Evolutionary conservation across 2,888 invertebrate species (phyloP).

Genomic region (Geotrupes spiniger): DNA sequence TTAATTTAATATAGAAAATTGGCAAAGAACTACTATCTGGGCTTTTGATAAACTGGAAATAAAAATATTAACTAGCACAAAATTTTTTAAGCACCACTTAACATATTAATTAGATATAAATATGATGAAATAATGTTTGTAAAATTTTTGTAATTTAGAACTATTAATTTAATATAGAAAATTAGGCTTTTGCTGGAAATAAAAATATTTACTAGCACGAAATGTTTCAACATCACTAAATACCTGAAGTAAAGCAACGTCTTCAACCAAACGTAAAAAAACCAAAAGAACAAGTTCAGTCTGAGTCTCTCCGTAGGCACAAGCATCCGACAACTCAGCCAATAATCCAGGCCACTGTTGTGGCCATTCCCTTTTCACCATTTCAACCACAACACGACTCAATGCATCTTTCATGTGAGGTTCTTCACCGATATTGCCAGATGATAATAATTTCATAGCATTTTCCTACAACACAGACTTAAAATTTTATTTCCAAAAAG

Average conservation of each 20-base stretch:
- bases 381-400: constrained; percentile 91
- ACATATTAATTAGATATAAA: too few species aligned
- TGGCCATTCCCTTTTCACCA: constrained; percentile 97
- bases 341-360: constrained; percentile 92
- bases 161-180: not conserved
- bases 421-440: constrained; percentile 73
- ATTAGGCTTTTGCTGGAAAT: not conserved
- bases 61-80: too few species aligned
- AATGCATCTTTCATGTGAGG: constrained; percentile 81
- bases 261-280: constrained; percentile 87
- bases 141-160: not conserved
- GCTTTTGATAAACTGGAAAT: too few species aligned
- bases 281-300: constrained; percentile 88
- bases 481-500: constrained; percentile 2
- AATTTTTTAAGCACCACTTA: too few species aligned
- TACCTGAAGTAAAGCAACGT: constrained; percentile 87
- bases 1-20: not conserved
- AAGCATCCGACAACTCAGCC: constrained; percentile 78
- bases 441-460: constrained; percentile 78
- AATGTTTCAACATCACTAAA: too few species aligned
- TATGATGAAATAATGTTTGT: not conserved
- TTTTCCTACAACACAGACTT: constrained; percentile 59
- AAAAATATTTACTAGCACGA: too few species aligned
- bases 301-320: constrained; percentile 79
- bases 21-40: too few species aligned